Base-by-base conservation (phyloP, 2,113 vertebrate species). In the Mandrillus leucophaeus region DNA sequence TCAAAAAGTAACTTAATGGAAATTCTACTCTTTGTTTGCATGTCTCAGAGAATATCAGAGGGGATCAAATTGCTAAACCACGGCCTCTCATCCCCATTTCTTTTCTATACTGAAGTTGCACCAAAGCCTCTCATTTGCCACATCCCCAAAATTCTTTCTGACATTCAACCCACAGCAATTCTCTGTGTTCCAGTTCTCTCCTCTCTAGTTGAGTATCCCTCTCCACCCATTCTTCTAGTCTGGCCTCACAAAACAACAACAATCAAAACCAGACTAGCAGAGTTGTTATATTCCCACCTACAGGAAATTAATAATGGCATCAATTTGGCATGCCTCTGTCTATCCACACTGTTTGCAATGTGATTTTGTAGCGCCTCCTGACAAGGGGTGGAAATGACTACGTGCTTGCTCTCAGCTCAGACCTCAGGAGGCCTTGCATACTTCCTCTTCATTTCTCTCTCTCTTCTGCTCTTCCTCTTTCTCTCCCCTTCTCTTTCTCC, bases 21-120 rank as follows among this genome's bases (percentile, higher is more conserved):
- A 95, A 92, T 90, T 59, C 84, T 64, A 48, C 95, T 94, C 73
- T 92, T 94, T 93, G 80, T n/a, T 86, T 94, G 45, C 22, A 35
- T 92, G 13, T 20, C 79, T 81, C 73, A 78, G 3, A 78, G 94
- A 95, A 66, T 64, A 83, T 83, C n/a, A 91, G 79, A 90, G 80
- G 25, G 75, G 32, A 96, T 83, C 79, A 91, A 93, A 72, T 92
- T 93, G 75, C 45, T 93, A 82, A 89, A 80, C 30, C 64, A 52
- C 20, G 45, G 83, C 86, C 50, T 92, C 70, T 84, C 72, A 57
- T 4, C 23, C 23, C 16, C 20, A 57, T 87, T 89, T 83, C 16
- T 61, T 84, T 82, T 83, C 86, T 86, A 30, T 27, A 52, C 23
- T 25, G 61, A 96, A 85, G 59, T 50, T 93, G 6, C 35, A 72